Evolutionary conservation across 53 echinoderm and acorn worm genomes (phyloP).

Genomic region (Paracentrotus lividus): DNA sequence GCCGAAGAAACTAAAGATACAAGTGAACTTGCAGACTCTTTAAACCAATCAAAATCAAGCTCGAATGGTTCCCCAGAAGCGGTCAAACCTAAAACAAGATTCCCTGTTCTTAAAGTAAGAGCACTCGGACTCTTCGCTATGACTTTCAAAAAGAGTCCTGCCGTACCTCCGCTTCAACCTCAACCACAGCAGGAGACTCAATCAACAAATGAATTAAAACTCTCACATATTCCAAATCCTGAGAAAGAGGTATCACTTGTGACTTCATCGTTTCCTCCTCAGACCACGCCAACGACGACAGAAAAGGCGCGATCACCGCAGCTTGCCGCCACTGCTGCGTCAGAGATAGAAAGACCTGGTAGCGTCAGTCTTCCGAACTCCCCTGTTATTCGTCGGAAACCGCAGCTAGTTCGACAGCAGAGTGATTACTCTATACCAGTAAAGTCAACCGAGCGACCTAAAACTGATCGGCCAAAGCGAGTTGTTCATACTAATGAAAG

Average conservation of each 20-base stretch:
- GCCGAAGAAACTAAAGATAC: neutral
- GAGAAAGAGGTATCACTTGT: neutral
- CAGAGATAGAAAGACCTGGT: constrained; percentile 23
- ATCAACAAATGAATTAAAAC: constrained; percentile 5
- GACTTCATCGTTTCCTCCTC: neutral
- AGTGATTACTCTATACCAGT: constrained; percentile 32
- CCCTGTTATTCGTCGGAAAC: constrained; percentile 45
- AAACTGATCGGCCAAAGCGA: neutral
- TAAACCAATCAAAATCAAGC: neutral
- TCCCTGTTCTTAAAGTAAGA: constrained; percentile 82
- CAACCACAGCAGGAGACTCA: neutral
- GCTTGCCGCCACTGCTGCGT: neutral
- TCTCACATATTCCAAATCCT: neutral
- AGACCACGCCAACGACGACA: neutral
- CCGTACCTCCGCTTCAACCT: neutral
- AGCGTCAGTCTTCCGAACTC: constrained; percentile 71
- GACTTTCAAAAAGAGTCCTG: constrained; percentile 32
- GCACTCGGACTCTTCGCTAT: constrained; percentile 88
- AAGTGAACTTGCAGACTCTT: neutral
- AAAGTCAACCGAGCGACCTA: constrained; percentile 3
- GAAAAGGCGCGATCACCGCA: neutral
- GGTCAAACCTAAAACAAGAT: constrained; percentile 61
- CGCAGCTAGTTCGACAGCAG: constrained; percentile 32
- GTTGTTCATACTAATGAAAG: neutral
- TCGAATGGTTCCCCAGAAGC: neutral